These are phyloP conservation scores for Oxyruncus cristatus DNA, from an alignment of 2,113 vertebrate genomes.

Conservation along the genomic window DNA sequence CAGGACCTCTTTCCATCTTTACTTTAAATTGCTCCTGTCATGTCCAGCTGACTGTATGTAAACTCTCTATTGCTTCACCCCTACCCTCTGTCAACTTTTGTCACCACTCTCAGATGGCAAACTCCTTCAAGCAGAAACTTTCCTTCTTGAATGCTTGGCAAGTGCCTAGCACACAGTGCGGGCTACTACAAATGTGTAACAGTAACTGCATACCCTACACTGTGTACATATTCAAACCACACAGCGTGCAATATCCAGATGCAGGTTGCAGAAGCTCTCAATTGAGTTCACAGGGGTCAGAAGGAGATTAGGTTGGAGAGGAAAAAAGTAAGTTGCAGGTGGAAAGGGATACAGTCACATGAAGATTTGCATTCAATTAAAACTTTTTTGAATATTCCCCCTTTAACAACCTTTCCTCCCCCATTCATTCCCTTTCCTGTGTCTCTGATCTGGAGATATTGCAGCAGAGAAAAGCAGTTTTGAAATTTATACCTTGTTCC, in stretches of 20 bases:
- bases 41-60: neutral
- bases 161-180: neutral
- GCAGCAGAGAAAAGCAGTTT: neutral
- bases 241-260: neutral
- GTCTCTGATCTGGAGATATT: neutral
- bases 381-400: neutral
- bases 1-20: neutral
- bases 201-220: neutral
- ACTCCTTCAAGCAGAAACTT: neutral
- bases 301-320: neutral
- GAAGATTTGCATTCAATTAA: neutral
- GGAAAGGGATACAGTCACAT: neutral
- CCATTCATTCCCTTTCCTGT: neutral
- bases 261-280: neutral
- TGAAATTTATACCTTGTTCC: neutral
- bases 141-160: neutral
- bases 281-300: neutral
- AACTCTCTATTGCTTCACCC: neutral
- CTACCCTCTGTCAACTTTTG: neutral
- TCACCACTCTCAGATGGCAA: neutral
- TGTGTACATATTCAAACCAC: neutral
- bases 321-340: neutral
- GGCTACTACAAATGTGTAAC: neutral
- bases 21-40: neutral
- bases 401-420: neutral